These are phyloP conservation scores for Periophthalmus magnuspinnatus DNA, from an alignment of 2,797 vertebrate species.

Conservation along the genomic window DNA sequence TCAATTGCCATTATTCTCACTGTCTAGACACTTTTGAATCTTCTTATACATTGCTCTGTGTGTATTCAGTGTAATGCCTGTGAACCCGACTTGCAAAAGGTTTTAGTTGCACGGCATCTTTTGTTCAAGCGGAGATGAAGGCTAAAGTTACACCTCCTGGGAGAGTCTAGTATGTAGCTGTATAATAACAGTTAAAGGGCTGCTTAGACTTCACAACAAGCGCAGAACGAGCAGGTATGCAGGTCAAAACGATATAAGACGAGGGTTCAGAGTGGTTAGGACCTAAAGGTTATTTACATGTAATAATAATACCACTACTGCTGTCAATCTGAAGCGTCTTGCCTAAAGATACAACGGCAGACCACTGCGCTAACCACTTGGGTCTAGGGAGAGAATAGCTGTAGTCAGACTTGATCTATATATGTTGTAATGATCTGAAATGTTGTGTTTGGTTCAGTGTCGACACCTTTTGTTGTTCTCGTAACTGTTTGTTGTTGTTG, in stretches of 20 bases:
- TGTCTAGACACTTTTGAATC: not conserved
- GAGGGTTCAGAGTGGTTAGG: constrained; percentile 10
- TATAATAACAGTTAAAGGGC: constrained; percentile 25
- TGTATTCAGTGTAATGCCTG: constrained; percentile 25
- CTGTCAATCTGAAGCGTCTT: too few species aligned
- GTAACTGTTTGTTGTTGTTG: too few species aligned
- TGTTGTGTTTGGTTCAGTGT: too few species aligned
- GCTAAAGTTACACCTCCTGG: constrained; percentile 25
- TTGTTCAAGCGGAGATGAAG: constrained; percentile 19
- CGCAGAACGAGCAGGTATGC: not conserved
- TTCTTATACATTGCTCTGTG: not conserved
- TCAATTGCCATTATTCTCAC: not conserved
- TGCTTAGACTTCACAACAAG: not conserved
- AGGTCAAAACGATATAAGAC: not conserved
- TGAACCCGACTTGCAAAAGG: constrained; percentile 13
- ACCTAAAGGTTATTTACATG: not conserved
- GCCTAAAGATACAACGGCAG: too few species aligned
- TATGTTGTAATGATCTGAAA: too few species aligned
- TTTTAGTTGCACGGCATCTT: not conserved
- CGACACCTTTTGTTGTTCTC: too few species aligned
- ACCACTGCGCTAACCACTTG: too few species aligned
- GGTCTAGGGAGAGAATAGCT: too few species aligned
- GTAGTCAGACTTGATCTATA: too few species aligned
- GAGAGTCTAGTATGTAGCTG: constrained; percentile 18
- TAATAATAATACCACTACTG: not conserved